These are phyloP conservation scores for Machimus rusticus DNA, from an alignment of 2,888 invertebrate species.

Conservation along the genomic window DNA sequence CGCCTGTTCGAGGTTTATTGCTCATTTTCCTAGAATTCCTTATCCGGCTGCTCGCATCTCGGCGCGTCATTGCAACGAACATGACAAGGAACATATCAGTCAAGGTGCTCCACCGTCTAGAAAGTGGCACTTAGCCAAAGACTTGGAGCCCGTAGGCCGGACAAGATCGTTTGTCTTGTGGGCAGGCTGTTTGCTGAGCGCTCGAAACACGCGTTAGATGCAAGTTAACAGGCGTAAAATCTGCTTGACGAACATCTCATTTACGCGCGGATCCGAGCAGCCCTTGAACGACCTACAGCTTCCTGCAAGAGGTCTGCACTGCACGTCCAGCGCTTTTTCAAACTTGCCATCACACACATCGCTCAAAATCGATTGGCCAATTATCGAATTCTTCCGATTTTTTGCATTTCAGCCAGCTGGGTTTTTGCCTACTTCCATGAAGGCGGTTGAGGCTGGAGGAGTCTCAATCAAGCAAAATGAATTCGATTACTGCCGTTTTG, in stretches of 20 bases:
- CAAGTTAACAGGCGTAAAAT: not conserved
- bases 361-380: not conserved
- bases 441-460: not conserved
- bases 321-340: not conserved
- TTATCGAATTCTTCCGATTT: not conserved
- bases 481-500: slow-evolving; percentile 21
- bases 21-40: slow-evolving; percentile 26
- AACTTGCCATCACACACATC: not conserved
- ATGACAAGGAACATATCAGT: slow-evolving; percentile 34
- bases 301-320: not conserved
- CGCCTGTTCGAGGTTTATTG: not conserved
- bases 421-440: not conserved
- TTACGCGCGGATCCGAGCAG: not conserved
- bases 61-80: not conserved
- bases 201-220: not conserved
- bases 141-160: not conserved
- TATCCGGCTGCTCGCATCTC: slow-evolving; percentile 7
- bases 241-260: not conserved
- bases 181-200: not conserved
- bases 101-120: slow-evolving; percentile 14
- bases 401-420: not conserved
- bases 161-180: not conserved
- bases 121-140: not conserved
- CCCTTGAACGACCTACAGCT: slow-evolving; percentile 23
- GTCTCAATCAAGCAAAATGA: not conserved